Conservation (phyloP, 2,113 vertebrate species). For the Toxostoma redivivum region DNA sequence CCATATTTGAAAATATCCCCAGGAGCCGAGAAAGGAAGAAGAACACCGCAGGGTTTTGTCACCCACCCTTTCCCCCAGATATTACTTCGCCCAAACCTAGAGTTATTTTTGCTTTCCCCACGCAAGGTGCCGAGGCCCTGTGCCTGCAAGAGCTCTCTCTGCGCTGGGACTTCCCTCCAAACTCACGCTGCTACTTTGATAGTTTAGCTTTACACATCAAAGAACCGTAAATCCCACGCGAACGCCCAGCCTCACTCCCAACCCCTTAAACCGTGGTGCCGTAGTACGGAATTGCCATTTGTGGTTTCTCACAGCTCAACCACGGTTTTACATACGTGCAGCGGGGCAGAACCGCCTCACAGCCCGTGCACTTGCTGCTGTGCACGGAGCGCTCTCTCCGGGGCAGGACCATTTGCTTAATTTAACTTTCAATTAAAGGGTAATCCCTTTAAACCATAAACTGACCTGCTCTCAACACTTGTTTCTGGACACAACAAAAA, state of each 20-base stretch:
- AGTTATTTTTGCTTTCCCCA: not conserved
- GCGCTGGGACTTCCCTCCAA: not conserved
- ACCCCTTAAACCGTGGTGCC: not conserved
- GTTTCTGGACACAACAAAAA: not conserved
- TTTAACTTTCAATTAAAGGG: not conserved
- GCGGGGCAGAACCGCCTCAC: not conserved
- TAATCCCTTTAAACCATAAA: not conserved
- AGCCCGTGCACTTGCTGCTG: not conserved
- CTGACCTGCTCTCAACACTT: not conserved
- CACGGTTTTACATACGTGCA: not conserved
- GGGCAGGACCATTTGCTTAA: not conserved
- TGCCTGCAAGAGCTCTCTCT: no score
- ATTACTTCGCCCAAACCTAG: not conserved
- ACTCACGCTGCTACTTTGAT: not conserved
- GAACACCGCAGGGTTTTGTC: not conserved
- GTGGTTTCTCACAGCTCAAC: not conserved
- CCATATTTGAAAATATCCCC: not conserved
- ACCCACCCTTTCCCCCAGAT: not conserved
- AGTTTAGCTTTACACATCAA: not conserved
- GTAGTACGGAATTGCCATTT: not conserved
- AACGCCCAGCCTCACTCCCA: not conserved
- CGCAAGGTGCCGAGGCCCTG: not conserved
- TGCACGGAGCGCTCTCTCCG: not conserved
- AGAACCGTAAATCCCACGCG: not conserved
- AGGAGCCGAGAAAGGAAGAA: not conserved